phyloP scores from a whole-genome alignment of 2,888 invertebrate genomes.

The Dasypolia templi region DNA sequence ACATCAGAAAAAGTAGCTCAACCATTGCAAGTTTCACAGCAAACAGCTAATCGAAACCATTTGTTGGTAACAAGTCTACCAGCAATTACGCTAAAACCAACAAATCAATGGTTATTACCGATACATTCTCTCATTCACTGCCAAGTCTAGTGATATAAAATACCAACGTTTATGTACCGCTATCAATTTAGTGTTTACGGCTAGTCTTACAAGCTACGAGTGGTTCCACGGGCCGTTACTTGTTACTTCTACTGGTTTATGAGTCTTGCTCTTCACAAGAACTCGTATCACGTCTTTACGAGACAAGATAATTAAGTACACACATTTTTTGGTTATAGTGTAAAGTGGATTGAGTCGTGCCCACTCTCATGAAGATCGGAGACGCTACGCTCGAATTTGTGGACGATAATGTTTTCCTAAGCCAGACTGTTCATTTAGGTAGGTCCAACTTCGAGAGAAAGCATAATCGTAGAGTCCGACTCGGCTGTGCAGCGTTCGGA shows the following conservation, averaged over 20 bases:
- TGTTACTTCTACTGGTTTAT: slow-evolving; percentile 52
- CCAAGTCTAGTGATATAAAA: slow-evolving; percentile 31
- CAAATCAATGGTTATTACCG: slow-evolving; percentile 50
- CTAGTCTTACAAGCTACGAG: slow-evolving; percentile 17
- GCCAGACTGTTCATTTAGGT: too few species aligned
- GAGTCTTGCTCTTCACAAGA: slow-evolving; percentile 24
- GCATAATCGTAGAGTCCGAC: too few species aligned
- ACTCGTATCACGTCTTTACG: slow-evolving; percentile 7
- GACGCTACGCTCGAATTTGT: too few species aligned
- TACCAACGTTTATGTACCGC: slow-evolving; percentile 41
- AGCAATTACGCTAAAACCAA: slow-evolving; percentile 32
- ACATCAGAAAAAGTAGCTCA: neutral
- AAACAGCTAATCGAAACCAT: slow-evolving; percentile 10
- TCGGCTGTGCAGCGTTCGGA: too few species aligned
- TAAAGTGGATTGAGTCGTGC: too few species aligned
- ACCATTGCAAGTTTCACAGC: neutral
- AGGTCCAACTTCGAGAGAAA: too few species aligned
- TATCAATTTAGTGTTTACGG: slow-evolving; percentile 54
- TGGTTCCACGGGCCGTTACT: neutral
- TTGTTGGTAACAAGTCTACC: neutral
- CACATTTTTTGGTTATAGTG: slow-evolving; percentile 7
- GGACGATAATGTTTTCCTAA: too few species aligned
- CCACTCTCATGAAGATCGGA: too few species aligned
- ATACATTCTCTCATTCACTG: slow-evolving; percentile 11
- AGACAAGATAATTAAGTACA: neutral